Evolutionary conservation across 1,140 invertebrate genomes (phyloP), one percentile per base, ranked within the genome.

Genomic region (Trichonephila clavipes): DNA sequence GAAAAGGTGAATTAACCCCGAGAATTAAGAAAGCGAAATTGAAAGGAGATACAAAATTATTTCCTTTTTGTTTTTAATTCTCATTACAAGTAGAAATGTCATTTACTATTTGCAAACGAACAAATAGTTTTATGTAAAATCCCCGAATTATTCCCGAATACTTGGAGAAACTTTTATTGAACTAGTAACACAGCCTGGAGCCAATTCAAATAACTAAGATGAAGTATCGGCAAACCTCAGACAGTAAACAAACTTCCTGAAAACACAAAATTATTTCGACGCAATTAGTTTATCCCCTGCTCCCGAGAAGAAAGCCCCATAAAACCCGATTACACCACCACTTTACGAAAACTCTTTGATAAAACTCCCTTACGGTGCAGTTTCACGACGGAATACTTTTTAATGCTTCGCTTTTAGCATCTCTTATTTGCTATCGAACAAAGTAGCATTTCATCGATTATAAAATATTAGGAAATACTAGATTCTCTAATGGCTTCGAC

Each of bases 281-380:
- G 18, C 85, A 66, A 44, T 40, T 88, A 44, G 21, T 51, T 69
- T 59, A 24, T 40, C 16, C 16, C 66, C 16, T 16, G 34, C 21
- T 61, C 21, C 19, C 18, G 34, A 44, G 64, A 88, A 88, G 66
- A 88, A 88, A 88, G 66, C 18, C 19, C 64, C 28, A 88, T 69
- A 88, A 88, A 88, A 40, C 64, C 64, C 61, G 64, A 64, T 86
- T 86, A 88, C 64, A 66, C n/a, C 62, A 64, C 34, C 24, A 88
- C 14, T 40, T 19, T 2, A 66, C 12, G 61, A 87, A 62, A 40
- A 19, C 87, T 88, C 28, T 69, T 44, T 44, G 6, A 7, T 40
- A 18, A 88, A 40, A 66, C 64, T 69, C 62, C 61, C 7, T 66
- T 21, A 10, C 16, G 21, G 51, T 19, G 51, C 51, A 51, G 51